Percentiles rank a stretch among this genome's conserved stretches.
Conservation (phyloP, 1,140 invertebrate species). For the Caenorhabditis inopinata region DNA sequence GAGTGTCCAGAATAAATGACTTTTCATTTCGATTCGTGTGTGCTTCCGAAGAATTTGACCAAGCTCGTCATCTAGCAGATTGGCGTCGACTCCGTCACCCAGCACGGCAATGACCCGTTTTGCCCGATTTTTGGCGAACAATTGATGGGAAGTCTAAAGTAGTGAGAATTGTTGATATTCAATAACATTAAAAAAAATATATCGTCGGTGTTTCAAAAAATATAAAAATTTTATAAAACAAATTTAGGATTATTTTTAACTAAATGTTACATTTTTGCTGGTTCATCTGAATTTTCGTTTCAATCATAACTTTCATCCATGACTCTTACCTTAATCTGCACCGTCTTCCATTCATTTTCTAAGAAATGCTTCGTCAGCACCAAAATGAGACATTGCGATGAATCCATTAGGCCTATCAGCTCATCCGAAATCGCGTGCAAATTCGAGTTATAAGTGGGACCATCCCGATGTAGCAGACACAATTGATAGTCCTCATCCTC, state of each 20-base stretch:
- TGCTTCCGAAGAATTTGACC: constrained; percentile 61
- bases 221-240: too few relatives aligned
- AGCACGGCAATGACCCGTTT: constrained; percentile 54
- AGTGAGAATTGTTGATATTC: background rate
- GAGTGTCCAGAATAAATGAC: constrained; percentile 51
- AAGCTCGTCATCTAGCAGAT: constrained; percentile 56
- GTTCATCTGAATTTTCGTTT: too few relatives aligned
- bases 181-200: too few relatives aligned
- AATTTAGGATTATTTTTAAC: too few relatives aligned
- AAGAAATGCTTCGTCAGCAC: constrained; percentile 57
- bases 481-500: constrained; percentile 49
- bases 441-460: constrained; percentile 37
- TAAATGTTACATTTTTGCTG: too few relatives aligned
- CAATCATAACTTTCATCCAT: too few relatives aligned
- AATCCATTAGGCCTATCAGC: constrained; percentile 53
- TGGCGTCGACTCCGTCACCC: constrained; percentile 47
- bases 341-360: constrained; percentile 57
- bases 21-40: constrained; percentile 39
- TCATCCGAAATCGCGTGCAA: constrained; percentile 55
- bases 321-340: constrained; percentile 53
- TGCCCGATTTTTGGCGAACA: constrained; percentile 51
- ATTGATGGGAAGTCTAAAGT: constrained; percentile 54
- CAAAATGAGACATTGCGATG: constrained; percentile 53
- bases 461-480: constrained; percentile 56
- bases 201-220: too few relatives aligned